Base-by-base conservation (phyloP, 2,888 invertebrate species). In the Mongoloraphidia duomilia region DNA sequence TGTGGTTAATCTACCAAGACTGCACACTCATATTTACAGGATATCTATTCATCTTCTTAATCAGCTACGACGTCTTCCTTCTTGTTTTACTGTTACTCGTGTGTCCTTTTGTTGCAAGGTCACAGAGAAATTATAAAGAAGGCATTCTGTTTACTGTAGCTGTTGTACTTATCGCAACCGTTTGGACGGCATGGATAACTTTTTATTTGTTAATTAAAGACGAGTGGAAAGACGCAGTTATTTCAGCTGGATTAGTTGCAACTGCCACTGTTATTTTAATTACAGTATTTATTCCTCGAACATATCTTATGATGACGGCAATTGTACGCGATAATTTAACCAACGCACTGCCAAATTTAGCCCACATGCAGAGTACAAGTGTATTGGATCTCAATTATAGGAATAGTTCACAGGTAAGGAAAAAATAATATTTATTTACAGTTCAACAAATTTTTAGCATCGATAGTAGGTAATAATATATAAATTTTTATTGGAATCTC, bases 71-170 rank as follows among this genome's bases (percentile, higher is more conserved):
- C 57, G 70, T 75, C 47, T 68, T 82, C 49, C 65, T 84, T 3
- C 65, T 83, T 9, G 52, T 75, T 9, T 63, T 76, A 3, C 63
- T 81, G 10, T 65, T 80, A 38, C 65, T 73, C 40, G 63, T 78
- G 37, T 72, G 75, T 45, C 82, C 80, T 2, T 74, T 80, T 58
- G 74, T 80, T 50, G 71, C 73, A 50, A 74, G 75, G 47, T 76
- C 79, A 1, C 78, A 78, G 56, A 68, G 83, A 34, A 83, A 83
- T 61, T 82, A 83, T 59, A 72, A 73, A 9, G 83, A 84, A 60
- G 83, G 82, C 1, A 70, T 73, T 49, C 66, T 75, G 40, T 70
- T 75, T 45, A 67, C 70, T 0, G 67, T 79, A 37, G 75, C 75
- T 1, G 72, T 76, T 1, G 63, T 73, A 13, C 62, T 79, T 14